Base-by-base conservation (phyloP, 1,140 invertebrate genomes). In the Papilio glaucus region DNA sequence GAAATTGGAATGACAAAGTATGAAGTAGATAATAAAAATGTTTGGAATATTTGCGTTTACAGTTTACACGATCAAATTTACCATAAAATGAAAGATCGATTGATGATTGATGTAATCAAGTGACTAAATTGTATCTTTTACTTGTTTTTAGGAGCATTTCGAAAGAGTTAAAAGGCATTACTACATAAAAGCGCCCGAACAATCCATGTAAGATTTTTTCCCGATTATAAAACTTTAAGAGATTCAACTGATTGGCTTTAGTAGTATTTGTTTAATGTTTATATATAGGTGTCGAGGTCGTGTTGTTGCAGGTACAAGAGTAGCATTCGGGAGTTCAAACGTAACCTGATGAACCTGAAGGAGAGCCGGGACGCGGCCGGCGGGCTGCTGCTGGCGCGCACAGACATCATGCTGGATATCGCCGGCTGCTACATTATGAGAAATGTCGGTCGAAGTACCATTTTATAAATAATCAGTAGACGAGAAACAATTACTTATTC, bases 391-490 rank as follows among this genome's bases (percentile, higher is more conserved):
- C 74, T 90, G 15, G 71, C 81, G 10, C 67, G 83, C 7, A 79
- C 83, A 8, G 86, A 91, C 39, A 72, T 84, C 0, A 83, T 89
- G 75, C 73, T 91, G n/a, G 82, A 91, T 42, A 85, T 90, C n/a
- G 89, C 89, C 42, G 83, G 85, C 4, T 87, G 85, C 53, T 91
- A 91, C 53, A 76, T 89, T 15, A 89, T 88, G 83, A 86, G 89
- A 65, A 90, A 91, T 71, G 89, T 91, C 53, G 72, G 81, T 39
- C 37, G 6, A 21, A 49, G 57, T 60, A 5, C 18, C 60, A 68
- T 21, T 60, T 42, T 45, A 21, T 13, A 37, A 67, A n/a, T 49
- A 10, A n/a, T n/a, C n/a, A n/a, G n/a, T n/a, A n/a, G n/a, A n/a
- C n/a, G n/a, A n/a, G n/a, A n/a, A n/a, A n/a, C n/a, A n/a, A n/a